These are phyloP conservation scores for Dipodomys stephensi DNA, from an alignment of 2,113 vertebrate genomes.

Conservation along the genomic window DNA sequence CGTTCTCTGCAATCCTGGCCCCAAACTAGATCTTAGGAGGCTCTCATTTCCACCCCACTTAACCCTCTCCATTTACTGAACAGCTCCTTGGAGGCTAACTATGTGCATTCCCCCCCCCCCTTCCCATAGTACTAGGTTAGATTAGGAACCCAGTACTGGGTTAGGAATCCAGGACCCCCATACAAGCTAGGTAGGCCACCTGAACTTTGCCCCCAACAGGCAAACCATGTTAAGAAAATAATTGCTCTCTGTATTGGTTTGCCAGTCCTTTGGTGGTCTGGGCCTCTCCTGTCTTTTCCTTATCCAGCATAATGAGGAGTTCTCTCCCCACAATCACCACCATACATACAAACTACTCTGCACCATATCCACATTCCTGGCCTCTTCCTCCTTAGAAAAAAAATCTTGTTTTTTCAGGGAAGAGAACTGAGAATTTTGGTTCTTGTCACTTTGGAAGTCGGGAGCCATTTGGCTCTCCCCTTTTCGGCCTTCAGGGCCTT, in stretches of 20 bases:
- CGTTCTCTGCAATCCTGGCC: background rate
- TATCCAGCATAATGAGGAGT: background rate
- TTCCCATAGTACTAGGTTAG: too few species aligned
- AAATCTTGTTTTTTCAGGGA: constrained; percentile 57
- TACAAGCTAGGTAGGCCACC: background rate
- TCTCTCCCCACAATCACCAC: background rate
- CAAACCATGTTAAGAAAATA: background rate
- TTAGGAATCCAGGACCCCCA: background rate
- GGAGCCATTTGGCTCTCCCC: constrained; percentile 3
- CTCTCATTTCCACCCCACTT: too few species aligned
- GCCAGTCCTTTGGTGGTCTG: background rate
- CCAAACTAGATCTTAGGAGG: background rate
- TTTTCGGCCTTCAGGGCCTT: background rate
- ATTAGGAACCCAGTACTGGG: too few species aligned
- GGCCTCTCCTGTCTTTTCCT: background rate
- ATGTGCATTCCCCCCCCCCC: too few species aligned
- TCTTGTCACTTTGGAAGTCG: background rate
- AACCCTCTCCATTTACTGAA: background rate
- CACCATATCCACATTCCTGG: background rate
- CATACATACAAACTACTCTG: background rate
- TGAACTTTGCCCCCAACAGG: background rate
- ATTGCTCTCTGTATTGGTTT: background rate
- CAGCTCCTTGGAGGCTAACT: background rate
- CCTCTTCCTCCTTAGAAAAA: constrained; percentile 73
- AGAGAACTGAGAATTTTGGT: constrained; percentile 70